These are phyloP conservation scores for Craniophora ligustri DNA, from an alignment of 2,888 invertebrate genomes.

Conservation along the genomic window DNA sequence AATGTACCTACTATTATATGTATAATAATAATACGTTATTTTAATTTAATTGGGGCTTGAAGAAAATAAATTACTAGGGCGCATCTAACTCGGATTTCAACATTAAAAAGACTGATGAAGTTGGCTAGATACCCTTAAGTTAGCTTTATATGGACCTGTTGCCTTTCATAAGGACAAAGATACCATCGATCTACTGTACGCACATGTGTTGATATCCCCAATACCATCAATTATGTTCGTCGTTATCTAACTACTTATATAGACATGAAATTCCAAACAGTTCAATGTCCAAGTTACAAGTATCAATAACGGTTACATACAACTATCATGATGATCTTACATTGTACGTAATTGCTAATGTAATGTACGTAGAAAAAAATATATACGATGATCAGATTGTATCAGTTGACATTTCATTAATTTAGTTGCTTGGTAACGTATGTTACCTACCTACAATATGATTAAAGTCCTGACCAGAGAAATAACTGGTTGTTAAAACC, in stretches of 20 bases:
- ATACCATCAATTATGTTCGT: slow-evolving; percentile 28
- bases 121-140: slow-evolving; percentile 13
- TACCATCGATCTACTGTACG: slow-evolving; percentile 18
- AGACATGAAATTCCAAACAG: slow-evolving; percentile 31
- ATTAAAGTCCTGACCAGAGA: too few species aligned
- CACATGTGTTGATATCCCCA: slow-evolving; percentile 16
- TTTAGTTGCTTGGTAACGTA: slow-evolving; percentile 43
- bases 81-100: not conserved
- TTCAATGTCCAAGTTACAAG: slow-evolving; percentile 38
- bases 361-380: slow-evolving; percentile 52
- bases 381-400: slow-evolving; percentile 56
- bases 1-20: not conserved
- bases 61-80: slow-evolving; percentile 13
- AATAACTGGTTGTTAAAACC: not conserved
- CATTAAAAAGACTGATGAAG: slow-evolving; percentile 18
- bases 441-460: slow-evolving; percentile 7
- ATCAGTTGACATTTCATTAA: slow-evolving; percentile 65
- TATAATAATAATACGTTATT: not conserved
- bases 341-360: slow-evolving; percentile 43
- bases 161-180: slow-evolving; percentile 22
- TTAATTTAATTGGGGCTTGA: slow-evolving; percentile 22
- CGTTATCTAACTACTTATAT: slow-evolving; percentile 41
- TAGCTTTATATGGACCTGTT: slow-evolving; percentile 30
- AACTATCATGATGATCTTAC: slow-evolving; percentile 43
- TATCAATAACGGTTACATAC: slow-evolving; percentile 45